Evolutionary conservation across 2,113 vertebrate species (phyloP), one percentile per base, ranked within the genome.

Genomic region (Mormoops blainvillei): DNA sequence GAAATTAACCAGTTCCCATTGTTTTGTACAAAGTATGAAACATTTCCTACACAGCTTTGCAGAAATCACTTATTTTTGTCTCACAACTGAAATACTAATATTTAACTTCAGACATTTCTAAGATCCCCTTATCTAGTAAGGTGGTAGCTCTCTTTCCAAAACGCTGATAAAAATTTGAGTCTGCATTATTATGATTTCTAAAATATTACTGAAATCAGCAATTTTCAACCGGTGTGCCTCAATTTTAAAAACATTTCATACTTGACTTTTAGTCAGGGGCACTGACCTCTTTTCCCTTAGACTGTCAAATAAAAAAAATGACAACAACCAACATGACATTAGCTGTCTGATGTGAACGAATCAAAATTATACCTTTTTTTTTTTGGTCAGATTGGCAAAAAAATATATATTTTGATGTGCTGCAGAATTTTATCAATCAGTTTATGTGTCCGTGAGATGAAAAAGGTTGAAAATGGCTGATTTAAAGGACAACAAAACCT

Each of bases 31-130:
- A 83, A 41, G 22, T 54, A 82, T 73, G 56, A 95, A 84, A 88
- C 20, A 14, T 71, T 94, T 89, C 11, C 50, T 84, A 52, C 7
- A 4, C 41, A 84, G 50, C 24, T 93, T 97, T 94, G 78, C 20
- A 61, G 78, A 94, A 56, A 38, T 70, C 67, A 41, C 19, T 19
- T 84, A n/a, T 68, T 94, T 95, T 83, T 48, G 26, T 63, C 26
- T 74, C 50, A 86, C 22, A 16, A 6, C 52, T 80, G 67, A 90
- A 41, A 78, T 52, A 71, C 5, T 68, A 50, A 52, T 50, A 41
- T 74, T 76, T 87, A 88, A 94, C n/a, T 4, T 33, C 50, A 50
- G 38, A 85, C 43, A 45, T 91, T 95, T 95, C 31, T 92, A 78
- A 77, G 48, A 43, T n/a, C 15, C 41, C 19, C 10, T 58, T 54